These are phyloP conservation scores for Ctenicera cuprea DNA, from an alignment of 2,888 invertebrate genomes.

Conservation along the genomic window DNA sequence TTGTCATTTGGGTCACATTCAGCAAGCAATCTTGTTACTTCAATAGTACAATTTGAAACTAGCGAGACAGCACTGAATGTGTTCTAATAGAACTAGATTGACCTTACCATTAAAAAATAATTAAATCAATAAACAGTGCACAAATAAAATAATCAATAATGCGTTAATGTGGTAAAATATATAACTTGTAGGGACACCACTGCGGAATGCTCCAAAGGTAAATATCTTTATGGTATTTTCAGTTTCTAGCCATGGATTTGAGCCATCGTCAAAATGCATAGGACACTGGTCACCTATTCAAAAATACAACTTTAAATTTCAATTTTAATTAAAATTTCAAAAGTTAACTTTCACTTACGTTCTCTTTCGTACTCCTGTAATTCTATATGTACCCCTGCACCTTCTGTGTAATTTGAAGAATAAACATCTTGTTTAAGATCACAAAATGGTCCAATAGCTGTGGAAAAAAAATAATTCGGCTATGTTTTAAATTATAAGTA, in stretches of 20 bases:
- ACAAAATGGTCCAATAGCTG: constrained; percentile 94
- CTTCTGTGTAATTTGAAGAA: constrained; percentile 91
- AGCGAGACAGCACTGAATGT: no score
- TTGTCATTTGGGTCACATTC: no score
- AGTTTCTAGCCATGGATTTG: constrained; percentile 86
- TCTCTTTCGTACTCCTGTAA: constrained; percentile 95
- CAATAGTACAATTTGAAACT: no score
- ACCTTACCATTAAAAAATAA: no score
- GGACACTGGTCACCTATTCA: constrained; percentile 92
- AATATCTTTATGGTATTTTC: constrained; percentile 86
- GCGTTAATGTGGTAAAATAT: not conserved
- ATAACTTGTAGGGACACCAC: not conserved
- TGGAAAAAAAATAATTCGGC: constrained; percentile 66
- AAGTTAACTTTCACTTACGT: constrained; percentile 80
- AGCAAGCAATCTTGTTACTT: no score
- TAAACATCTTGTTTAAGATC: constrained; percentile 92
- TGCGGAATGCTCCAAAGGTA: constrained; percentile 72
- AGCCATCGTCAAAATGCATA: constrained; percentile 97
- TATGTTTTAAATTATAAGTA: not conserved
- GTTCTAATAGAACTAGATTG: no score
- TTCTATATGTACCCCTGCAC: constrained; percentile 93
- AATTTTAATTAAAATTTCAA: no score
- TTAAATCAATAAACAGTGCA: not conserved
- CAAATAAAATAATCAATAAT: not conserved
- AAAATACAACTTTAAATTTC: not conserved